Conservation (phyloP, 2,888 invertebrate species). For the Steinernema scapterisci region DNA sequence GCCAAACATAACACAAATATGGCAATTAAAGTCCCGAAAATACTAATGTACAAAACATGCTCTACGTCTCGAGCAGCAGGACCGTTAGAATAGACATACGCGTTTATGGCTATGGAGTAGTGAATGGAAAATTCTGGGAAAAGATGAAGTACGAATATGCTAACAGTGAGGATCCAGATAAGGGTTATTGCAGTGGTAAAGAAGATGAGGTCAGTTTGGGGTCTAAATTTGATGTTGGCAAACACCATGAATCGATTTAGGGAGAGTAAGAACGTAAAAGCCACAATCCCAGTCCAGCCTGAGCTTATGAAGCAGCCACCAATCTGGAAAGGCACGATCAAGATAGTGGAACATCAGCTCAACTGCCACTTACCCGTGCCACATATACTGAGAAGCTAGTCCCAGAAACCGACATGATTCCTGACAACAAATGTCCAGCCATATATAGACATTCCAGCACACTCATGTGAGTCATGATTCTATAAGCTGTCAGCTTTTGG, state of each 20-base stretch:
- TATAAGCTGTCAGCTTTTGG: not conserved
- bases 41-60: not conserved
- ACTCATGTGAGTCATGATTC: conserved; percentile 27
- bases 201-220: not conserved
- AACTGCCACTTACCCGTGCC: not conserved
- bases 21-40: not conserved
- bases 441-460: not conserved
- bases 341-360: too few relatives aligned
- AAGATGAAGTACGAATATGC: not conserved
- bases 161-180: not conserved
- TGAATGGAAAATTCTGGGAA: not conserved
- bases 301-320: not conserved
- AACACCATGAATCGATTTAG: conserved; percentile 1
- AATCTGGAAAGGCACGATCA: too few relatives aligned
- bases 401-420: not conserved
- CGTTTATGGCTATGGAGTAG: not conserved
- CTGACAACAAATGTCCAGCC: not conserved
- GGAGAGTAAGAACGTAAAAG: not conserved
- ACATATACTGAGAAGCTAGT: not conserved
- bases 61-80: not conserved
- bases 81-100: not conserved
- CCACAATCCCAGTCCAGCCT: not conserved
- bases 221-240: not conserved
- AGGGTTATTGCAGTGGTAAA: not conserved
- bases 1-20: not conserved